Percentiles rank a stretch among this genome's conserved stretches.
These are phyloP conservation scores for Intellagama lesueurii DNA, from an alignment of 2,797 vertebrate genomes.

Conservation along the genomic window DNA sequence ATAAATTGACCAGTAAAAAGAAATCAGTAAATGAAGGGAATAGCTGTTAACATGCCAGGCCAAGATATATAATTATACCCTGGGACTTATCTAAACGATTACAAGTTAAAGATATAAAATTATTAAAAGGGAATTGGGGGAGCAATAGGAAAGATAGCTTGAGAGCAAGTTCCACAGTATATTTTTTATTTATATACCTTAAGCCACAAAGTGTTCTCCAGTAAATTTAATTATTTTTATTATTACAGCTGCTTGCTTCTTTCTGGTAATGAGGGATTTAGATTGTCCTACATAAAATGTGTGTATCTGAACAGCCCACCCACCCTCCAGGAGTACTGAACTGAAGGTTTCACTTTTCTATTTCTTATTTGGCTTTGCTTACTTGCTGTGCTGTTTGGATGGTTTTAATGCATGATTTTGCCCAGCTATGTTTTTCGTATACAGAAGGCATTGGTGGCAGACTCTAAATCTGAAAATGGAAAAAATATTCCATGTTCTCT, in stretches of 20 bases:
- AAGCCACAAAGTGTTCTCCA: slow-evolving; percentile 66
- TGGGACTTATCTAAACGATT: slow-evolving; percentile 73
- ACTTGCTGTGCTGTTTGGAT: background rate
- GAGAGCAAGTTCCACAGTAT: slow-evolving; percentile 71
- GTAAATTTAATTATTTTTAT: slow-evolving; percentile 72
- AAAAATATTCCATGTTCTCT: too few relatives aligned
- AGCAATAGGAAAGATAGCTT: slow-evolving; percentile 67
- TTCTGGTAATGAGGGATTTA: slow-evolving; percentile 58
- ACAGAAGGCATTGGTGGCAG: background rate
- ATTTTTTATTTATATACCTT: slow-evolving; percentile 70
- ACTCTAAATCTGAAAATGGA: background rate
- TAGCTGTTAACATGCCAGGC: slow-evolving; percentile 72
- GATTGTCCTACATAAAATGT: slow-evolving; percentile 63
- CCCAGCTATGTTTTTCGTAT: slow-evolving; percentile 44
- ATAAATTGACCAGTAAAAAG: slow-evolving; percentile 71
- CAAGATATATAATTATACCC: slow-evolving; percentile 70
- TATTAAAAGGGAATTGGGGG: slow-evolving; percentile 73
- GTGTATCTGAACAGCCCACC: slow-evolving; percentile 5
- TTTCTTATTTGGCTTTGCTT: background rate
- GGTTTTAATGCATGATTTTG: slow-evolving; percentile 62
- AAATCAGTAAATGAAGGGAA: slow-evolving; percentile 73
- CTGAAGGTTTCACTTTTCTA: background rate
- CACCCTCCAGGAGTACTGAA: background rate
- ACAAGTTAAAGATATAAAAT: slow-evolving; percentile 73
- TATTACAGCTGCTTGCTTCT: slow-evolving; percentile 65